Evolutionary conservation across 1,140 invertebrate genomes (phyloP).

Genomic region (Glossosoma conforme): DNA sequence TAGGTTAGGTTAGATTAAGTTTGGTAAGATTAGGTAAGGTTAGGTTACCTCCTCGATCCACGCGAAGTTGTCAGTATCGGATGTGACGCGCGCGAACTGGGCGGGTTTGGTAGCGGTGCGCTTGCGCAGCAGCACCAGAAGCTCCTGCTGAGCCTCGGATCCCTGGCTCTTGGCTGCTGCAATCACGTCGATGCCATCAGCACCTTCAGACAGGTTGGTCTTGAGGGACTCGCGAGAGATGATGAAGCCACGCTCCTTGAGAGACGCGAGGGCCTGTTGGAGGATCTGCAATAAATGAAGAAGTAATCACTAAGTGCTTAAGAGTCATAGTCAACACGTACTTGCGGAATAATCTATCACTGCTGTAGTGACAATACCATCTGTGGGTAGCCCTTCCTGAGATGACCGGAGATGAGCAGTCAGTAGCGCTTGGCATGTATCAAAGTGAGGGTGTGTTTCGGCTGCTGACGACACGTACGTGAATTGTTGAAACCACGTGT

Average conservation of each 20-base stretch:
- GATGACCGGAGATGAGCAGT: no score
- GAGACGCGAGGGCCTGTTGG: conserved; percentile 36
- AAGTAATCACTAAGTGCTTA: no score
- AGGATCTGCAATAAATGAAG: conserved; percentile 35
- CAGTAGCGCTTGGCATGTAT: no score
- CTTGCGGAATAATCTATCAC: no score
- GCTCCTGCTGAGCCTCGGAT: conserved; percentile 44
- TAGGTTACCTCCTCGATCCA: conserved; percentile 40
- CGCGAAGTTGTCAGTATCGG: conserved; percentile 36
- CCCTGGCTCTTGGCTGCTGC: conserved; percentile 41
- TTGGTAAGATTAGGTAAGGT: no score
- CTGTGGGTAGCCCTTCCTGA: no score
- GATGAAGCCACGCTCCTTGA: conserved; percentile 48
- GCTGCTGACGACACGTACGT: no score
- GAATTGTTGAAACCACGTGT: no score
- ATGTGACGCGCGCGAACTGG: conserved; percentile 40
- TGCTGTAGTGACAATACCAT: no score
- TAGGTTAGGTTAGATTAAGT: no score
- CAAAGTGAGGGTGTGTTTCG: no score
- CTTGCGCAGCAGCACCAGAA: conserved; percentile 43
- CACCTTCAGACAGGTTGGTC: conserved; percentile 34
- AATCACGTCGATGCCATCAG: conserved; percentile 41
- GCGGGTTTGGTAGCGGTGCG: conserved; percentile 40
- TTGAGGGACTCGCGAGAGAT: conserved; percentile 45
- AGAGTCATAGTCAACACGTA: no score